These are phyloP conservation scores for Thyatira batis DNA, from an alignment of 2,888 invertebrate genomes.

Conservation along the genomic window DNA sequence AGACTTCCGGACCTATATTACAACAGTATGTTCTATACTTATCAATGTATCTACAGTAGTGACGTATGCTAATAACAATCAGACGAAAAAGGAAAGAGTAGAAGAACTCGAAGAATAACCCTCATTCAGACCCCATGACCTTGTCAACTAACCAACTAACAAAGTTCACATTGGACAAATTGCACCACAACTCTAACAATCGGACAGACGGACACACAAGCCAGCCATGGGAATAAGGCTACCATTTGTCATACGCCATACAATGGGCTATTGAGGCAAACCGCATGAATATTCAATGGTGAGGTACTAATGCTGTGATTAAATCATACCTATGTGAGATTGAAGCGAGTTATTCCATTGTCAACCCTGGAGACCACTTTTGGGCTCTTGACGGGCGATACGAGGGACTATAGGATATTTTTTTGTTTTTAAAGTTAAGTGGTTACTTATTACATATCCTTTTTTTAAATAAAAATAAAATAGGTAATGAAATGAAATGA, in stretches of 20 bases:
- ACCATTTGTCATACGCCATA: slow-evolving; percentile 62
- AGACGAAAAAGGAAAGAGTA: no score
- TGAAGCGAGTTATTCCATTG: not conserved
- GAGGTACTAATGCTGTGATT: slow-evolving; percentile 11
- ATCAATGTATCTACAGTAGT: no score
- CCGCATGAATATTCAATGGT: slow-evolving; percentile 51
- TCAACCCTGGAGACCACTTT: not conserved
- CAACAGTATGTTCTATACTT: no score
- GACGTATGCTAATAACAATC: no score
- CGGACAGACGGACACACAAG: slow-evolving; percentile 48
- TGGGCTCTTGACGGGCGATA: no score
- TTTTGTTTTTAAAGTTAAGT: no score
- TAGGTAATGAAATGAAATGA: no score
- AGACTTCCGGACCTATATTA: no score
- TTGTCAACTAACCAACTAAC: slow-evolving; percentile 23
- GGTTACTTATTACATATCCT: no score
- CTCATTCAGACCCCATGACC: slow-evolving; percentile 22
- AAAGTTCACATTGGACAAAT: slow-evolving; percentile 36
- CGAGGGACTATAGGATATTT: no score
- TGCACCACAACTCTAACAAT: slow-evolving; percentile 24
- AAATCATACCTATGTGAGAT: not conserved
- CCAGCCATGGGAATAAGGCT: slow-evolving; percentile 62
- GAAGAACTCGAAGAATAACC: not conserved
- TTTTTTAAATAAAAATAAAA: no score
- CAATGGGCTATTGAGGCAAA: slow-evolving; percentile 58